Evolutionary conservation across 2,797 vertebrate genomes (phyloP), one percentile per base, ranked within the genome.

Genomic region (Prionace glauca): DNA sequence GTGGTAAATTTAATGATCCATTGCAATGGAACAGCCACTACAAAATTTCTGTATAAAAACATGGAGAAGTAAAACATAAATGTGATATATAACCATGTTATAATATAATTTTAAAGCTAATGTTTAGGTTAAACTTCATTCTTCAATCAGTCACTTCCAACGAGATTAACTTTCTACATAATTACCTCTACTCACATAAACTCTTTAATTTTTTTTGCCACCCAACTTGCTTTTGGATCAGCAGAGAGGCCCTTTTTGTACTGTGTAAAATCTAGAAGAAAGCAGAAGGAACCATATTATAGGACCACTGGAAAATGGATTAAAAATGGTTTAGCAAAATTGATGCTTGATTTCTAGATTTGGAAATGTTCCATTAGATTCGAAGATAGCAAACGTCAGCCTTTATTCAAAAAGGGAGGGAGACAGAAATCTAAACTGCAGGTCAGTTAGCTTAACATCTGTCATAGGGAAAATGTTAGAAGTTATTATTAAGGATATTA

Each of bases 261-360:
- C 24, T 29, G 69, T 94, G 93, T 56, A 94, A 74, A 94, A 74
- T 50, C 93, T 94, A 69, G 45, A 74, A 74, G 93, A 62, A 29
- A 56, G 69, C 11, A 74, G 29, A 18, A 74, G 45, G 26, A 45
- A 36, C 1, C 16, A 36, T 8, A 22, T 91, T 91, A 65, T 91
- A 65, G 1, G 60, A 91, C 10, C 14, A 22, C 20, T 41, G 62
- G 16, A 56, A 90, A 92, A 67, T 92, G n/a, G 9, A 67, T 67
- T 67, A 20, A 24, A 67, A 67, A 36, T 0, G 18, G 8, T 18
- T 74, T 92, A 8, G n/a, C 18, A 36, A 67, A 67, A 8, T 22
- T 67, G 32, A 22, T 56, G 50, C 50, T 56, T 56, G 50, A 56
- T 56, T 7, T 7, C 50, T 56, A 56, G 50, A 56, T 56, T 56